Percentiles rank a stretch among this genome's conserved stretches.
Conservation (phyloP, 2,888 invertebrate species). For the Lasioglossum malachurum region DNA sequence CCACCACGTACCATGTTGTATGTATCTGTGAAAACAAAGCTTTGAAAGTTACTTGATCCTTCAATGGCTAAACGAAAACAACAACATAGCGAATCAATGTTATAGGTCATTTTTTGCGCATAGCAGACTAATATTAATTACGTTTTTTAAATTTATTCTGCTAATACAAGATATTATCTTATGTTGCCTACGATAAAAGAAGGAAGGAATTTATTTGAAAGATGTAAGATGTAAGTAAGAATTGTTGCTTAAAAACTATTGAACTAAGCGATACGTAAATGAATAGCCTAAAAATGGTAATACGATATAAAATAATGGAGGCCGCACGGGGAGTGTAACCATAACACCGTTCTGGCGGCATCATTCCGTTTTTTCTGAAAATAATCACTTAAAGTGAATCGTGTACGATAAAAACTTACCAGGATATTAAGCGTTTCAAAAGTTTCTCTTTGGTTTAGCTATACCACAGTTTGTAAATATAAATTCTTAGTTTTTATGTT, state of each 20-base stretch:
- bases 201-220: background rate
- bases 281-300: background rate
- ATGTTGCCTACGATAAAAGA: background rate
- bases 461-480: background rate
- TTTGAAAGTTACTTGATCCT: background rate
- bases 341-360: constrained; percentile 5
- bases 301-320: constrained; percentile 3
- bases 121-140: background rate
- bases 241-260: background rate
- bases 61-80: background rate
- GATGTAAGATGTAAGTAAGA: background rate
- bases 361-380: background rate
- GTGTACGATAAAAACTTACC: background rate
- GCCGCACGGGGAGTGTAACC: constrained; percentile 8
- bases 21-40: constrained; percentile 26
- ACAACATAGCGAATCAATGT: background rate
- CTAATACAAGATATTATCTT: background rate
- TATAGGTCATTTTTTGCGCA: background rate
- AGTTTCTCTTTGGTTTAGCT: background rate
- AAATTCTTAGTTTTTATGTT: background rate
- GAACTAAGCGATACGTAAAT: background rate
- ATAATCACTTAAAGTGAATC: background rate
- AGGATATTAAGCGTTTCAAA: constrained; percentile 20
- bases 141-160: background rate
- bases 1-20: constrained; percentile 88